These are phyloP conservation scores for Anas platyrhynchos DNA, from an alignment of 2,113 vertebrate genomes.

Conservation along the genomic window DNA sequence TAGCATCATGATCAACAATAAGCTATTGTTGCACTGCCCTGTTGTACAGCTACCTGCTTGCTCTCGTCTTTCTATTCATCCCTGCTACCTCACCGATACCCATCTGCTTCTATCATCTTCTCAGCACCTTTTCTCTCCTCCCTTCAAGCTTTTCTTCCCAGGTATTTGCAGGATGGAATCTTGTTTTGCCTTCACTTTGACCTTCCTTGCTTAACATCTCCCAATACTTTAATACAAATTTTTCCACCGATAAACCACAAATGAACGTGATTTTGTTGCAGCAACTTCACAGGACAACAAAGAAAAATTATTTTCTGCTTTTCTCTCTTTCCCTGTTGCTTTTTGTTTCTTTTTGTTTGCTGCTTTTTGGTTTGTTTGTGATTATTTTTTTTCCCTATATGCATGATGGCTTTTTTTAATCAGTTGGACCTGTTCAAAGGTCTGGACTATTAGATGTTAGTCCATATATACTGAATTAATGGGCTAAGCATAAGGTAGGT, in stretches of 20 bases:
- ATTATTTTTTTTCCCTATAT: no score
- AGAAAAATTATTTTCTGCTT: neutral
- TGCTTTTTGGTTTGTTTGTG: neutral
- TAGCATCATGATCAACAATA: accelerated
- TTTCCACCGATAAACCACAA: neutral
- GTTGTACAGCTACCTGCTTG: accelerated
- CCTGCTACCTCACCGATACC: neutral
- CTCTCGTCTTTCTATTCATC: neutral
- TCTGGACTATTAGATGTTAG: neutral
- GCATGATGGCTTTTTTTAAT: neutral
- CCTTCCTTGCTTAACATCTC: neutral
- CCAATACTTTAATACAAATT: neutral
- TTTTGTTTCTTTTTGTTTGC: neutral
- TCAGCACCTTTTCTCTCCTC: neutral
- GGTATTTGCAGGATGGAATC: neutral
- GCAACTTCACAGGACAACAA: neutral
- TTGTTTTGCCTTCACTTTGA: neutral
- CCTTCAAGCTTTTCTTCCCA: neutral
- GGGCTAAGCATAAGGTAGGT: neutral
- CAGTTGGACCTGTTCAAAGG: neutral
- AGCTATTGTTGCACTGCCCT: neutral
- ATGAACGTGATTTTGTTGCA: neutral
- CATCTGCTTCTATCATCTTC: neutral
- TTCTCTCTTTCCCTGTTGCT: neutral
- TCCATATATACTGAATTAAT: neutral